These are phyloP conservation scores for Melozone crissalis DNA, from an alignment of 2,113 vertebrate species.

Conservation along the genomic window DNA sequence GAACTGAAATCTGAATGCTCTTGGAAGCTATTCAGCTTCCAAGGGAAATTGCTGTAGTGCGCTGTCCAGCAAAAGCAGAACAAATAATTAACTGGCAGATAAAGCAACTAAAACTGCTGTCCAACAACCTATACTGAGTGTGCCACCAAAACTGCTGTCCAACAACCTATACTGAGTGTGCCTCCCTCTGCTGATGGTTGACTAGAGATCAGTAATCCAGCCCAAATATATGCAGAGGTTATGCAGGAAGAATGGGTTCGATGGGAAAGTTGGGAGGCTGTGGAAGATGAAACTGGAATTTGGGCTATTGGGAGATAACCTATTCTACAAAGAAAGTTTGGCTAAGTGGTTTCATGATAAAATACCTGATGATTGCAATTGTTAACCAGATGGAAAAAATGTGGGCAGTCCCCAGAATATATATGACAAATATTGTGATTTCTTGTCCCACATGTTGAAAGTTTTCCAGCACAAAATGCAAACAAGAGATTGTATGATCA, in stretches of 20 bases:
- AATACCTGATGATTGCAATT: not conserved
- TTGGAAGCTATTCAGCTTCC: not conserved
- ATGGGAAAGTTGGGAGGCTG: not conserved
- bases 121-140: not conserved
- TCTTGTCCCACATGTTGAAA: not conserved
- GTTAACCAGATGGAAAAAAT: not conserved
- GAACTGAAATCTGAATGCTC: not conserved
- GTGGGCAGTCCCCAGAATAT: not conserved
- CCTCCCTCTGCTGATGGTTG: not conserved
- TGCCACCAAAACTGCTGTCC: not conserved
- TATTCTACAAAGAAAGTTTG: too few species aligned
- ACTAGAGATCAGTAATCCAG: not conserved
- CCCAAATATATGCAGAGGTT: not conserved
- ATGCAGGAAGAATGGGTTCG: accelerated
- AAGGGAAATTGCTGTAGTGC: not conserved
- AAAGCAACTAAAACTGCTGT: not conserved
- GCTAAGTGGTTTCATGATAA: not conserved
- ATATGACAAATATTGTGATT: not conserved
- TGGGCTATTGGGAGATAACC: not conserved
- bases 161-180: too few species aligned
- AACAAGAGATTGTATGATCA: not conserved
- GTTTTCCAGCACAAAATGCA: not conserved
- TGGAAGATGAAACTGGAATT: not conserved
- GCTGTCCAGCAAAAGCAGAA: not conserved
- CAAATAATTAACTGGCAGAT: not conserved